Evolutionary conservation across 2,888 invertebrate genomes (phyloP).

Genomic region (Hartigia nigra): DNA sequence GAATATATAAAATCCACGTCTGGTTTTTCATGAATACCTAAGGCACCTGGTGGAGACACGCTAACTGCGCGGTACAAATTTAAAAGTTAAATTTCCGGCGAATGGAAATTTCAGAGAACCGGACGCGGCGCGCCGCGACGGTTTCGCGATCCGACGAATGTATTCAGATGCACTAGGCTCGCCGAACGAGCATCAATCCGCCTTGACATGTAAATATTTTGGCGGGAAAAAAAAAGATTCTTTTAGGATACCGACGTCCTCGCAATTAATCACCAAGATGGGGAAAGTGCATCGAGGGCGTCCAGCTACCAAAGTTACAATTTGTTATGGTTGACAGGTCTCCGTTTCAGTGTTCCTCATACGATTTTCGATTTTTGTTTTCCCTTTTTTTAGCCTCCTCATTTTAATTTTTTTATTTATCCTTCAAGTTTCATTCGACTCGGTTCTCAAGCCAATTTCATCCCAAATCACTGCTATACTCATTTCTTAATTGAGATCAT

Average conservation of each 20-base stretch:
- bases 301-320: constrained; percentile 58
- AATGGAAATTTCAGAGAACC: constrained; percentile 46
- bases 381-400: not conserved
- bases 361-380: not conserved
- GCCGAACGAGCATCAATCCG: constrained; percentile 50
- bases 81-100: constrained; percentile 57
- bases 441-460: not conserved
- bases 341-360: not conserved
- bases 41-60: constrained; percentile 3
- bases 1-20: not conserved
- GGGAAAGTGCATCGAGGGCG: constrained; percentile 36
- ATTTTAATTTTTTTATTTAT: not conserved
- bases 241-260: constrained; percentile 37
- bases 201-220: constrained; percentile 60
- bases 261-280: constrained; percentile 56
- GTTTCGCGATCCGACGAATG: constrained; percentile 35
- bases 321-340: constrained; percentile 63
- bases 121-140: constrained; percentile 9
- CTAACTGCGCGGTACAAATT: constrained; percentile 32
- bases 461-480: not conserved
- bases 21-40: constrained; percentile 11
- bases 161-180: constrained; percentile 30
- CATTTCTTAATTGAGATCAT: not conserved
- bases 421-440: not conserved
- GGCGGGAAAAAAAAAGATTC: constrained; percentile 44